A percentile compares a stretch with the other conserved stretches of the same genome.
Conservation (phyloP, 2,797 vertebrate species). For the Falco naumanni region DNA sequence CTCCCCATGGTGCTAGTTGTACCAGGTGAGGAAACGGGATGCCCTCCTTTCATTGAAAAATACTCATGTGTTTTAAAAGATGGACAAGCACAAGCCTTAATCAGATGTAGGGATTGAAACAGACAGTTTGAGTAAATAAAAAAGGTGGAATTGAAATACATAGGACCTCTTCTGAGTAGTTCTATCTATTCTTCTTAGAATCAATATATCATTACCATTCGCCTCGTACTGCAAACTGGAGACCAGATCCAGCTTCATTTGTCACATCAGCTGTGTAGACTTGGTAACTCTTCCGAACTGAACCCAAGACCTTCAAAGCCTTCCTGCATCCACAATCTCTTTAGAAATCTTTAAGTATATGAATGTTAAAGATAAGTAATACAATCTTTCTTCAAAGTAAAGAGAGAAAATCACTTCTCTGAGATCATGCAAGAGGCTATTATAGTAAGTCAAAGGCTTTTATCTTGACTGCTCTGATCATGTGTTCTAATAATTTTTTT, state of each 20-base stretch:
- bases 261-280: background rate
- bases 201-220: background rate
- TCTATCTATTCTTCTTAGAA: background rate
- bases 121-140: background rate
- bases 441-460: background rate
- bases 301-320: background rate
- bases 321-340: background rate
- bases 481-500: background rate
- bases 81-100: background rate
- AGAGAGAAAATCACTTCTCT: background rate
- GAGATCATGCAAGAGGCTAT: background rate
- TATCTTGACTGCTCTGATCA: background rate
- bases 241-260: background rate
- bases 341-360: background rate
- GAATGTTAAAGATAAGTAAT: background rate
- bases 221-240: background rate
- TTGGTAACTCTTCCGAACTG: background rate
- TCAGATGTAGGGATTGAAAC: background rate
- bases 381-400: background rate
- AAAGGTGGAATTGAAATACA: background rate
- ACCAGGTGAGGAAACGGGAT: background rate
- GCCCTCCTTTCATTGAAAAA: background rate
- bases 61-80: background rate
- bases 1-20: background rate
- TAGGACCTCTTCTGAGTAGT: background rate